phyloP scores from a whole-genome alignment of 35 echinoderm and acorn worm genomes.

The Chiridota heheva region DNA sequence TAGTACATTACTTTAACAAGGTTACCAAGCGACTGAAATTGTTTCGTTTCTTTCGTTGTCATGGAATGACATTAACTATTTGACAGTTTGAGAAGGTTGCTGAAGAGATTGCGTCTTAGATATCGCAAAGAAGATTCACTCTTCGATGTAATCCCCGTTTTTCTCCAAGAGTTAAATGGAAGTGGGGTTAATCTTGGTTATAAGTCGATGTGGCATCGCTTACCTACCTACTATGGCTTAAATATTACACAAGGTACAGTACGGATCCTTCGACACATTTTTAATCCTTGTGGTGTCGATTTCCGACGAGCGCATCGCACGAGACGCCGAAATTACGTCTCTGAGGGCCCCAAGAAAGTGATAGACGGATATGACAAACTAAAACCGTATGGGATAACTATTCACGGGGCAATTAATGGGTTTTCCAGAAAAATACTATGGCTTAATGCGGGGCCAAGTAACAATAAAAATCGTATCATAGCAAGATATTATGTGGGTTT shows the following conservation, averaged over 20 bases:
- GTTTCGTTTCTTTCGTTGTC: too few relatives aligned
- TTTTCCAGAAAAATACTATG: conserved; percentile 64
- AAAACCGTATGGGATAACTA: conserved; percentile 58
- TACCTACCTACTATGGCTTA: neutral
- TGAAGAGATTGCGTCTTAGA: too few relatives aligned
- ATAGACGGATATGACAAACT: conserved; percentile 72
- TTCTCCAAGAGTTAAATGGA: neutral
- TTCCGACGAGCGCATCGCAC: conserved; percentile 26
- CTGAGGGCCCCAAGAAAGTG: conserved; percentile 46
- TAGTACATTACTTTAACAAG: too few relatives aligned
- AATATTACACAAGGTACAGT: neutral
- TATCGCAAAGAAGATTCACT: too few relatives aligned
- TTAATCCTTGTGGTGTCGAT: conserved; percentile 51
- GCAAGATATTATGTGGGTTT: conserved; percentile 38
- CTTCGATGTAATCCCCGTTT: too few relatives aligned
- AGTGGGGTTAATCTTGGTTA: conserved; percentile 7
- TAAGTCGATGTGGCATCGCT: neutral
- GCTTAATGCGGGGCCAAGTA: conserved; percentile 51
- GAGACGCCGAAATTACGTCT: conserved; percentile 24
- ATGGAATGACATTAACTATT: too few relatives aligned
- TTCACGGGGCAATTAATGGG: conserved; percentile 57
- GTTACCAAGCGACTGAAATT: too few relatives aligned
- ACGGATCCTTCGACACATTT: neutral
- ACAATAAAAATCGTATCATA: conserved; percentile 35
- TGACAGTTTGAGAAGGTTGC: too few relatives aligned